Conservation (phyloP, 2,888 invertebrate genomes). For the Euplexia lucipara region DNA sequence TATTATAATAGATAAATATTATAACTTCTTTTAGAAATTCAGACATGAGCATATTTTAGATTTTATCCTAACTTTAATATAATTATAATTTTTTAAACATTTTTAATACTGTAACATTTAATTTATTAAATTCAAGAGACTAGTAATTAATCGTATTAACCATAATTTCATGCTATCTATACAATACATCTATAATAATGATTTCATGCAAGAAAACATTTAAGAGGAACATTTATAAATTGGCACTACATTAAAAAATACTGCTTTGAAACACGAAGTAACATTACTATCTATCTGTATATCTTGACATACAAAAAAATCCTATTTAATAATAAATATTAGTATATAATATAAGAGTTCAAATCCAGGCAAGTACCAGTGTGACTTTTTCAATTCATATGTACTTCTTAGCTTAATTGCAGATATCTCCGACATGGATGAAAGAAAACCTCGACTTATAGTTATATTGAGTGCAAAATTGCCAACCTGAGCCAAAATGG, state of each 20-base stretch:
- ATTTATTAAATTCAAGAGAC: constrained; percentile 11
- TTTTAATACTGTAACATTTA: constrained; percentile 37
- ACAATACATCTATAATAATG: not conserved
- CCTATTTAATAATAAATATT: too few species aligned
- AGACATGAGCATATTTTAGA: constrained; percentile 19
- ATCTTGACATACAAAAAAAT: too few species aligned
- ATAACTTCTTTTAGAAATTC: not conserved
- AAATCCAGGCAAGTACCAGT: too few species aligned
- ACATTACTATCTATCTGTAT: too few species aligned
- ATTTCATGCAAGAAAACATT: constrained; percentile 29
- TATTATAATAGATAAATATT: not conserved
- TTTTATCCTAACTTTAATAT: constrained; percentile 20
- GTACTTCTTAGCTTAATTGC: too few species aligned
- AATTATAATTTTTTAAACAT: constrained; percentile 27
- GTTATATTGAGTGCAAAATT: too few species aligned
- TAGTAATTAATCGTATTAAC: constrained; percentile 5
- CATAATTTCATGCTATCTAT: constrained; percentile 15
- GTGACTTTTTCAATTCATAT: too few species aligned
- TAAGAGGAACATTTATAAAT: constrained; percentile 32
- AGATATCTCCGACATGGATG: too few species aligned
- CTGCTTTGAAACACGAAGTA: not conserved
- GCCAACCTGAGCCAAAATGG: too few species aligned
- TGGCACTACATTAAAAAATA: constrained; percentile 40
- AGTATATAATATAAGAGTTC: too few species aligned
- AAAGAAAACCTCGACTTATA: too few species aligned